Evolutionary conservation across 2,888 invertebrate genomes (phyloP).

Genomic region (Ligdia adustata): DNA sequence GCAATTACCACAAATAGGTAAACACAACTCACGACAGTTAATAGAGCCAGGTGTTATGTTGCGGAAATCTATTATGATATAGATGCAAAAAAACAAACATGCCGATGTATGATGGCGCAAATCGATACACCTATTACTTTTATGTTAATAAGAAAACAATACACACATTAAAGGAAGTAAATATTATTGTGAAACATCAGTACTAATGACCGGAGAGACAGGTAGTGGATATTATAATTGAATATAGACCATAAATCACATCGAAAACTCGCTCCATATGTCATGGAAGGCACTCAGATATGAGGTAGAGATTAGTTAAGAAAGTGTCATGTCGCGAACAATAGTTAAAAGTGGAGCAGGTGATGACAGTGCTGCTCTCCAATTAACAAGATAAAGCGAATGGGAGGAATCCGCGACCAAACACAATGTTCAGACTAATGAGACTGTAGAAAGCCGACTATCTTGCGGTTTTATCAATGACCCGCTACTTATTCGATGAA

Average conservation of each 20-base stretch:
- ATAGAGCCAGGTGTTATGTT: conserved; percentile 14
- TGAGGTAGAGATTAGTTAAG: conserved; percentile 65
- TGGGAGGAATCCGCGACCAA: conserved; percentile 52
- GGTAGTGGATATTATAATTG: too few relatives aligned
- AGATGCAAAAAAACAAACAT: conserved; percentile 16
- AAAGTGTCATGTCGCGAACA: conserved; percentile 74
- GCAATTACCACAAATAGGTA: conserved; percentile 14
- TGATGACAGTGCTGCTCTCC: conserved; percentile 56
- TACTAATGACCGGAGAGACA: too few relatives aligned
- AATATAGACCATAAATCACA: conserved; percentile 7
- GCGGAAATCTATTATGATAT: conserved; percentile 20
- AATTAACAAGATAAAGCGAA: conserved; percentile 61
- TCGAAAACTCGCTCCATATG: conserved; percentile 50
- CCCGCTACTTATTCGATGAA: conserved; percentile 35
- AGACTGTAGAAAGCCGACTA: conserved; percentile 56
- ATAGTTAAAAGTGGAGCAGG: conserved; percentile 63
- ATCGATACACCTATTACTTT: conserved; percentile 8
- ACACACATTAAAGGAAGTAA: background rate
- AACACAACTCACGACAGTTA: conserved; percentile 11
- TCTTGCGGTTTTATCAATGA: conserved; percentile 42
- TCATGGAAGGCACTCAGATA: conserved; percentile 67
- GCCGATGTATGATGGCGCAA: conserved; percentile 5
- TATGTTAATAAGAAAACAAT: background rate
- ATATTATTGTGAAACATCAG: too few relatives aligned
- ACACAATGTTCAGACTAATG: conserved; percentile 42